phyloP scores from a whole-genome alignment of 2,797 vertebrate genomes.

The Cossypha caffra region DNA sequence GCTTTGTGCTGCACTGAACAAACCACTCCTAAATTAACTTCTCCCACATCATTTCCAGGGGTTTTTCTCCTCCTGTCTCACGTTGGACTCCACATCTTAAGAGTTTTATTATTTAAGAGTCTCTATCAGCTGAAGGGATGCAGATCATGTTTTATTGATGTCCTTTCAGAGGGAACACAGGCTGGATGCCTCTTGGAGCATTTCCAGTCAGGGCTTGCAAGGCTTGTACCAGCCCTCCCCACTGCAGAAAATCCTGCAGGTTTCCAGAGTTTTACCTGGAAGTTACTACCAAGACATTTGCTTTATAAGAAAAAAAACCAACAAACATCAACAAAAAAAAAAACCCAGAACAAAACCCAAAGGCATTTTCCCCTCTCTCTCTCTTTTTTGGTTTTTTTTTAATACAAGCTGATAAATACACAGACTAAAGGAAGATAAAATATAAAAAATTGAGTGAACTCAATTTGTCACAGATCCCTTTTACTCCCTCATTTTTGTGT shows the following conservation, averaged over 20 bases:
- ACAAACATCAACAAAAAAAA: no score
- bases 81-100: neutral
- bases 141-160: slow-evolving; percentile 32
- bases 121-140: neutral
- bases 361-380: rapidly evolving
- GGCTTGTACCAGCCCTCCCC: neutral
- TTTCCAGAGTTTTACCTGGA: neutral
- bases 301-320: neutral
- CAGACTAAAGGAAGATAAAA: rapidly evolving
- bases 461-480: neutral
- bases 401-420: neutral
- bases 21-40: neutral
- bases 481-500: neutral
- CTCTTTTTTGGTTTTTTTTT: neutral
- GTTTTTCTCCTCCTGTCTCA: neutral
- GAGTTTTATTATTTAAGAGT: slow-evolving; percentile 18
- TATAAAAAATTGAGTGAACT: neutral
- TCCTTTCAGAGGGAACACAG: neutral
- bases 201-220: neutral
- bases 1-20: neutral
- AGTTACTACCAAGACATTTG: neutral
- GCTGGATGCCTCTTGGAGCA: neutral
- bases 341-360: neutral
- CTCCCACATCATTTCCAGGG: neutral
- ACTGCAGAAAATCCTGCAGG: neutral